Conservation (phyloP, 2,113 vertebrate genomes). For the Nerophis ophidion region DNA sequence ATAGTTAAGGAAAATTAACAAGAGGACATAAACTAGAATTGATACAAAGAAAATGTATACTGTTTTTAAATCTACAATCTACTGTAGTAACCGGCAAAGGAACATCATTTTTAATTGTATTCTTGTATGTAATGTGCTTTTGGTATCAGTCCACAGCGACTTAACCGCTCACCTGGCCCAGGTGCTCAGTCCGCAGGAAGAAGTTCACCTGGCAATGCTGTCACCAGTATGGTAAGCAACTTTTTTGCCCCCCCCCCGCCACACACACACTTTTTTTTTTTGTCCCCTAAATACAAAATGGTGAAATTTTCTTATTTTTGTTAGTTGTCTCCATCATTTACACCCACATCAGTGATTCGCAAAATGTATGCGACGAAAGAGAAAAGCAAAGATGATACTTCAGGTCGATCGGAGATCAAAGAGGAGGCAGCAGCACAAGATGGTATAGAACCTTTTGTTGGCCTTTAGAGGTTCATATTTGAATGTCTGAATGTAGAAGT, state of each 20-base stretch:
- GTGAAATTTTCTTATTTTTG: not conserved
- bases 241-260: not conserved
- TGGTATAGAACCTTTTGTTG: conserved; percentile 65
- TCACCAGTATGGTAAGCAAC: conserved; percentile 90
- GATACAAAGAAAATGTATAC: too few relatives aligned
- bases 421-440: conserved; percentile 75
- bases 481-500: not conserved
- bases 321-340: conserved; percentile 94
- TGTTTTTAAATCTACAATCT: too few relatives aligned
- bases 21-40: too few relatives aligned
- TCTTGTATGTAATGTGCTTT: conserved; percentile 1
- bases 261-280: too few relatives aligned
- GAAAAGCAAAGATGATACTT: conserved; percentile 85
- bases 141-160: conserved; percentile 75
- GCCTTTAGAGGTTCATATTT: not conserved
- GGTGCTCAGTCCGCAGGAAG: conserved; percentile 76
- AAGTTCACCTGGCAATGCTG: conserved; percentile 80
- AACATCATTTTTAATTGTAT: not conserved
- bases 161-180: conserved; percentile 83
- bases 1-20: too few relatives aligned
- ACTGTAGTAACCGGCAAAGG: too few relatives aligned
- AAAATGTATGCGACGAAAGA: conserved; percentile 99
- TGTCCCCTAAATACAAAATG: not conserved
- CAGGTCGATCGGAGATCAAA: conserved; percentile 74
- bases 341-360: conserved; percentile 95